Percentiles rank a stretch among this genome's conserved stretches.
These are phyloP conservation scores for Gastrophysa polygoni DNA, from an alignment of 2,888 invertebrate genomes.

Conservation along the genomic window DNA sequence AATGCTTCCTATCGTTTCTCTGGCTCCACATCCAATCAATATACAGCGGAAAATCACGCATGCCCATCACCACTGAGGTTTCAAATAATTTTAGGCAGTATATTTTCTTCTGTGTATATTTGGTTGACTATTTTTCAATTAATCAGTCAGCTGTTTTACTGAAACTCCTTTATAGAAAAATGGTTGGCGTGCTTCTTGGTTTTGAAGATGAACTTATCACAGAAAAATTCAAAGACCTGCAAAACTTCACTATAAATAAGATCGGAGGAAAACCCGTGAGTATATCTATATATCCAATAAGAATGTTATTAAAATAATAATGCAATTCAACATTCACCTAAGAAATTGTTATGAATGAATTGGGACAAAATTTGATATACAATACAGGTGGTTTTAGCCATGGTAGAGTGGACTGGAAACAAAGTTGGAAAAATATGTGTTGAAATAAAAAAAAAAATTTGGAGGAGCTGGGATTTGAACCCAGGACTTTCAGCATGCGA, in stretches of 20 bases:
- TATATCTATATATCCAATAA: constrained; percentile 35
- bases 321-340: too few relatives aligned
- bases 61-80: constrained; percentile 13
- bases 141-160: constrained; percentile 17
- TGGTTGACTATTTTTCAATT: constrained; percentile 26
- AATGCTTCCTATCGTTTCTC: too few relatives aligned
- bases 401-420: too few relatives aligned
- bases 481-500: constrained; percentile 60
- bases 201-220: constrained; percentile 79
- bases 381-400: too few relatives aligned
- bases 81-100: constrained; percentile 22
- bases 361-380: too few relatives aligned
- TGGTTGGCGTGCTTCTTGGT: constrained; percentile 72
- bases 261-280: constrained; percentile 80
- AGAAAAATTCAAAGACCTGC: constrained; percentile 69
- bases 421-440: too few relatives aligned
- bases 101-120: constrained; percentile 27
- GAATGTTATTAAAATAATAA: too few relatives aligned
- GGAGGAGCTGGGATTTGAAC: constrained; percentile 53
- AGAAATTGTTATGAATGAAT: too few relatives aligned
- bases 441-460: constrained; percentile 32
- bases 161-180: constrained; percentile 28
- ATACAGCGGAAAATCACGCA: too few relatives aligned
- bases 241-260: constrained; percentile 80
- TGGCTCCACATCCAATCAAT: too few relatives aligned